Percentiles rank a stretch among this genome's conserved stretches.
phyloP scores from a whole-genome alignment of 2,888 invertebrate species.

The Leptodirus hochenwartii region DNA sequence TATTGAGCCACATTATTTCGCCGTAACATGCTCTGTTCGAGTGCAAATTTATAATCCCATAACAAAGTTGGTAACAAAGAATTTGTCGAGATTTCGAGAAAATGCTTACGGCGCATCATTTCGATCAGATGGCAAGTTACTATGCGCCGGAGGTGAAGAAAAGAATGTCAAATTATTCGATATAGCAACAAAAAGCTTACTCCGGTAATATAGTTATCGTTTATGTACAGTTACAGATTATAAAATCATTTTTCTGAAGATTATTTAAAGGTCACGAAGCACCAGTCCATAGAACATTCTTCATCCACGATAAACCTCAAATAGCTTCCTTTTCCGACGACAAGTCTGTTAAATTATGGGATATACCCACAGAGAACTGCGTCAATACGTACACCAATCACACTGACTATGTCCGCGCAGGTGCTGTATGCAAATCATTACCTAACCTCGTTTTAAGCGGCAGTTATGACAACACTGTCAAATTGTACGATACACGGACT shows the following conservation, averaged over 20 bases:
- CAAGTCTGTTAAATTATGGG: constrained; percentile 75
- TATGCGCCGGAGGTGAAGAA: constrained; percentile 85
- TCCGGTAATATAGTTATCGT: constrained; percentile 26
- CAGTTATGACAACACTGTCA: constrained; percentile 75
- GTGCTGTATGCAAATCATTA: constrained; percentile 58
- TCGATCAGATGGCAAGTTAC: constrained; percentile 60
- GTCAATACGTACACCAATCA: constrained; percentile 48
- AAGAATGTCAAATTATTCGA: constrained; percentile 76
- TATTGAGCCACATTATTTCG: constrained; percentile 75
- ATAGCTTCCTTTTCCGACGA: constrained; percentile 85
- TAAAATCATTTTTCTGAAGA: constrained; percentile 23
- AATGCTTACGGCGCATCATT: constrained; percentile 75
- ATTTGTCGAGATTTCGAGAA: constrained; percentile 65
- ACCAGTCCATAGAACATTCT: constrained; percentile 66
- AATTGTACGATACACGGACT: constrained; percentile 72
- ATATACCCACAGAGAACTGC: constrained; percentile 67
- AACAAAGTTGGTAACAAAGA: constrained; percentile 64
- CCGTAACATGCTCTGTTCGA: constrained; percentile 80
- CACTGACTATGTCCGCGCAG: constrained; percentile 69
- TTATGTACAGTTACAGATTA: constrained; percentile 3
- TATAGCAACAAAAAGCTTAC: constrained; percentile 58
- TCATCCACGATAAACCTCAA: constrained; percentile 58
- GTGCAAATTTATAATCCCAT: constrained; percentile 76
- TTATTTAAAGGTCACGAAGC: constrained; percentile 72
- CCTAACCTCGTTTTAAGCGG: constrained; percentile 65